Percentiles rank a stretch among this genome's conserved stretches.
These are phyloP conservation scores for Siniperca knerii DNA, from an alignment of 2,113 vertebrate species.

Conservation along the genomic window DNA sequence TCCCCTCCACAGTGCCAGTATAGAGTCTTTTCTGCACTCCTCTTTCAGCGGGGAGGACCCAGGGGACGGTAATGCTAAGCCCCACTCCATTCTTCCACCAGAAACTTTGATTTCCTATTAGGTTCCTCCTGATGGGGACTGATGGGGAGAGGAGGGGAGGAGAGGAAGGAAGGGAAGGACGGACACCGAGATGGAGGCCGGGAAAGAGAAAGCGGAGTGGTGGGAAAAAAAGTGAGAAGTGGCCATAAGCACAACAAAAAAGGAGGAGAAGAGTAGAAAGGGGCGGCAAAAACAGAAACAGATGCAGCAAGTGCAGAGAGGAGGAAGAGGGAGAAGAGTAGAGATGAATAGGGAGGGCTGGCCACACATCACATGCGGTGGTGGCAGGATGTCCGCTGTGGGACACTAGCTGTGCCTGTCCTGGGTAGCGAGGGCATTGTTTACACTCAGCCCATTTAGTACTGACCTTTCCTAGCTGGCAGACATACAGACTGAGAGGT, in stretches of 20 bases:
- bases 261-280: conserved; percentile 24
- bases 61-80: conserved; percentile 98
- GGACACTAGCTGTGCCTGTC: conserved; percentile 63
- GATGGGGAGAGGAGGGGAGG: conserved; percentile 60
- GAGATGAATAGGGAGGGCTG: conserved; percentile 40
- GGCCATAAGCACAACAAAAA: conserved; percentile 38
- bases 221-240: conserved; percentile 44
- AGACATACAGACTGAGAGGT: conserved; percentile 67
- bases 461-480: conserved; percentile 73
- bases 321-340: conserved; percentile 19
- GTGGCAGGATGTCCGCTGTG: conserved; percentile 47
- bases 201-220: conserved; percentile 6
- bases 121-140: conserved; percentile 97
- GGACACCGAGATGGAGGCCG: conserved; percentile 32
- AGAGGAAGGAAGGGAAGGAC: conserved; percentile 56
- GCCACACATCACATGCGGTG: conserved; percentile 42
- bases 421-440: conserved; percentile 71
- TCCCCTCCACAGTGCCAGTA: conserved; percentile 88
- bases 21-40: conserved; percentile 93
- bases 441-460: conserved; percentile 66
- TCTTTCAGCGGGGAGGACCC: conserved; percentile 97
- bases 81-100: conserved; percentile 92
- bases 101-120: conserved; percentile 99
- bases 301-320: conserved; percentile 24
- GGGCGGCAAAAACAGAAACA: conserved; percentile 16